phyloP scores from a whole-genome alignment of 1,140 invertebrate species.

The Tetranychus cinnabarinus region DNA sequence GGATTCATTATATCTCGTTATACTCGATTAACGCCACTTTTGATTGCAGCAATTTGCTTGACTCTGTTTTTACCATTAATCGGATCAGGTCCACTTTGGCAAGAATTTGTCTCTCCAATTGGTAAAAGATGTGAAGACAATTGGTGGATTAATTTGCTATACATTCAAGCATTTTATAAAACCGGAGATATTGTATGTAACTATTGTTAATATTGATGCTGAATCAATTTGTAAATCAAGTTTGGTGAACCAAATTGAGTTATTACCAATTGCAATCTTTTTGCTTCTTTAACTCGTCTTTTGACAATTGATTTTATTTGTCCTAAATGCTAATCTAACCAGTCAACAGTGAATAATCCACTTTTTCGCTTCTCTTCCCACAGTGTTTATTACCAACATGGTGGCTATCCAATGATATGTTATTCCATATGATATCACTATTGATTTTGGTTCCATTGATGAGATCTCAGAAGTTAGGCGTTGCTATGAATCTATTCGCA shows the following conservation, averaged over 20 bases:
- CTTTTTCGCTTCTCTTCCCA: too few relatives aligned
- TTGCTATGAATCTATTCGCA: neutral
- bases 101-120: slow-evolving; percentile 2
- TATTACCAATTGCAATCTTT: neutral
- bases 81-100: slow-evolving; percentile 10
- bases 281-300: too few relatives aligned
- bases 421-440: neutral
- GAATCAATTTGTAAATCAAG: neutral
- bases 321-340: too few relatives aligned
- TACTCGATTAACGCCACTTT: slow-evolving; percentile 9
- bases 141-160: slow-evolving; percentile 16
- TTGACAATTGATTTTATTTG: too few relatives aligned
- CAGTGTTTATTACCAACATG: neutral
- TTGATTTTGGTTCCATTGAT: neutral
- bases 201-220: neutral
- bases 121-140: slow-evolving; percentile 10
- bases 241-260: neutral
- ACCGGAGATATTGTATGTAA: neutral
- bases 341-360: too few relatives aligned
- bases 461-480: neutral
- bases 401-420: neutral
- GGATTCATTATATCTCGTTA: neutral
- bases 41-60: slow-evolving; percentile 5
- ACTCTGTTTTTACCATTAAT: slow-evolving; percentile 6
- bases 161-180: slow-evolving; percentile 6